Evolutionary conservation across 2,797 vertebrate genomes (phyloP).

Genomic region (Sternarchorhynchus goeldii): DNA sequence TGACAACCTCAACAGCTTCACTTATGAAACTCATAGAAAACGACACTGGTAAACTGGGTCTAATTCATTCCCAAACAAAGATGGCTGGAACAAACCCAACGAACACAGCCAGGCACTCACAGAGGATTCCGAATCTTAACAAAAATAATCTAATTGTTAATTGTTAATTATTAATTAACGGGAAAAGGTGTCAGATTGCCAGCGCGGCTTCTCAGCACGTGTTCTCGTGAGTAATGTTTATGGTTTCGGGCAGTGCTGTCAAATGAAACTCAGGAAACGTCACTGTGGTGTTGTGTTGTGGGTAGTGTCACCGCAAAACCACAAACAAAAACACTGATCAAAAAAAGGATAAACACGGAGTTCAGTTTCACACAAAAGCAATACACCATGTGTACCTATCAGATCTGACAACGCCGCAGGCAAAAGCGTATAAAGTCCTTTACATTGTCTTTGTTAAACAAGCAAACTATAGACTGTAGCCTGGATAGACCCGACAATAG

Average conservation of each 20-base stretch:
- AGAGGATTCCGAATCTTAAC: not conserved
- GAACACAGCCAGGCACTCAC: not conserved
- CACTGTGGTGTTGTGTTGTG: not conserved
- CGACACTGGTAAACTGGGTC: too few species aligned
- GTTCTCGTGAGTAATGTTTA: not conserved
- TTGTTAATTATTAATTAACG: not conserved
- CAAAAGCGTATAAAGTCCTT: too few species aligned
- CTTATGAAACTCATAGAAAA: not conserved
- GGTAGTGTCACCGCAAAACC: not conserved
- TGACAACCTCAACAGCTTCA: not conserved
- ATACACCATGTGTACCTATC: not conserved
- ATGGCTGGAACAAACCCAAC: too few species aligned
- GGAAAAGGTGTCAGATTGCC: not conserved
- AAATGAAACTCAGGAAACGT: conserved; percentile 27
- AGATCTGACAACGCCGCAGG: not conserved
- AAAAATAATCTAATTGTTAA: not conserved
- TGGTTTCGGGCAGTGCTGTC: conserved; percentile 24
- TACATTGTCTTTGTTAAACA: not conserved
- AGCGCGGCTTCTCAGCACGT: not conserved
- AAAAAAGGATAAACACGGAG: not conserved
- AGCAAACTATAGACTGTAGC: not conserved
- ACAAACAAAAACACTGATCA: not conserved
- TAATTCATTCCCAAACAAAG: too few species aligned
- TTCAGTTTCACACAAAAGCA: not conserved
- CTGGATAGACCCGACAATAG: not conserved